A percentile compares a stretch with the other conserved stretches of the same genome.
These are phyloP conservation scores for Desoria tigrina DNA, from an alignment of 2,888 invertebrate genomes.

Conservation along the genomic window DNA sequence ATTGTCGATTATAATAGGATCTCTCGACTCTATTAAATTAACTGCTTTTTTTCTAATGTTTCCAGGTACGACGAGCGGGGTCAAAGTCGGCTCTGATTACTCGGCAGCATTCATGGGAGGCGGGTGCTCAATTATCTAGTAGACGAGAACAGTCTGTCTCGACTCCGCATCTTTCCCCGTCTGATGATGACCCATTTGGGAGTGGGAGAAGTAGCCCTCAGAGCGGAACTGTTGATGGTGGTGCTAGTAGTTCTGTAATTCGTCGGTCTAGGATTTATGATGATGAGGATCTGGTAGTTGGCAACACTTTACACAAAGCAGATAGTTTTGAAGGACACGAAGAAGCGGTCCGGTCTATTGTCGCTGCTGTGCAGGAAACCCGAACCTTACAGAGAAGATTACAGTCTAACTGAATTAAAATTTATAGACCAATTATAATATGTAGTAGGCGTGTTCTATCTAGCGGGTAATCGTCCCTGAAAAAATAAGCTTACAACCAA, in stretches of 20 bases:
- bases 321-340: constrained; percentile 72
- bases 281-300: constrained; percentile 43
- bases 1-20: too few relatives aligned
- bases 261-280: constrained; percentile 36
- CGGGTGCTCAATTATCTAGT: constrained; percentile 33
- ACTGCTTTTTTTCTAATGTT: too few relatives aligned
- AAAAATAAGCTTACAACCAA: not conserved
- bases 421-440: constrained; percentile 11
- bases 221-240: constrained; percentile 15
- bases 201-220: constrained; percentile 41
- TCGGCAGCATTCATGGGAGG: constrained; percentile 45
- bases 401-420: constrained; percentile 55
- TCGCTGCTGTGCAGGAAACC: constrained; percentile 69
- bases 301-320: constrained; percentile 59
- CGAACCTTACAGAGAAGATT: constrained; percentile 57
- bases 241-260: constrained; percentile 30
- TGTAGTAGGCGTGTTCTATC: constrained; percentile 8
- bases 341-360: constrained; percentile 67
- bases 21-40: too few relatives aligned
- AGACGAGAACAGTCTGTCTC: constrained; percentile 45
- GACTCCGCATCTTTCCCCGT: constrained; percentile 50
- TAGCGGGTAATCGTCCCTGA: constrained; percentile 7
- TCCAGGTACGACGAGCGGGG: constrained; percentile 45
- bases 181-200: constrained; percentile 38
- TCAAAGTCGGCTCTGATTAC: constrained; percentile 46